These are phyloP conservation scores for Heteropelma amictum DNA, from an alignment of 2,888 invertebrate genomes.

Conservation along the genomic window DNA sequence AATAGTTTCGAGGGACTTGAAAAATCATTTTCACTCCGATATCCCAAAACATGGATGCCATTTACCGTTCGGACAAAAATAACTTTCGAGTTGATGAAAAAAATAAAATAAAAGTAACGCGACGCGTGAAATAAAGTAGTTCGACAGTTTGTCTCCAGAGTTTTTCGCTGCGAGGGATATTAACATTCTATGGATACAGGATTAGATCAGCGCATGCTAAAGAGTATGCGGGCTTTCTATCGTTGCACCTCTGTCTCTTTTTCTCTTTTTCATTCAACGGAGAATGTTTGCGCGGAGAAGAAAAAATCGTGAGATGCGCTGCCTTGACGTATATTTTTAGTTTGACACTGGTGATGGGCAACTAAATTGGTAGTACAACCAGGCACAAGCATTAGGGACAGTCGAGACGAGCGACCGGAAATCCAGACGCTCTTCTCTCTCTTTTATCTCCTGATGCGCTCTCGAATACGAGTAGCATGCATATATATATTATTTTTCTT, in stretches of 20 bases:
- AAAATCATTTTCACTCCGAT: no score
- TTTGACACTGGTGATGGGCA: constrained; percentile 48
- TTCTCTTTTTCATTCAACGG: constrained; percentile 8
- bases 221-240: background rate
- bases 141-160: constrained; percentile 27
- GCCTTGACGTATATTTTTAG: constrained; percentile 55
- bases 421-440: constrained; percentile 24
- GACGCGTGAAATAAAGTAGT: background rate
- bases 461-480: constrained; percentile 4
- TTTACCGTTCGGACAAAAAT: no score
- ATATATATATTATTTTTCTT: constrained; percentile 4
- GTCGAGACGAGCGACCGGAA: constrained; percentile 48
- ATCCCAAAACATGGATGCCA: no score
- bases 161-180: constrained; percentile 32
- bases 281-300: constrained; percentile 35
- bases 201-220: constrained; percentile 44
- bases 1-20: background rate
- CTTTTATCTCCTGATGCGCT: background rate
- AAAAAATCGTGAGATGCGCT: constrained; percentile 39
- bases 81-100: no score
- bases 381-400: constrained; percentile 41
- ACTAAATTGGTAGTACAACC: constrained; percentile 46
- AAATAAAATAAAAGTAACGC: background rate
- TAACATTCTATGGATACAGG: constrained; percentile 46
- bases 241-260: background rate